Evolutionary conservation across 2,797 vertebrate genomes (phyloP).

Genomic region (Sebastes oblongus): DNA sequence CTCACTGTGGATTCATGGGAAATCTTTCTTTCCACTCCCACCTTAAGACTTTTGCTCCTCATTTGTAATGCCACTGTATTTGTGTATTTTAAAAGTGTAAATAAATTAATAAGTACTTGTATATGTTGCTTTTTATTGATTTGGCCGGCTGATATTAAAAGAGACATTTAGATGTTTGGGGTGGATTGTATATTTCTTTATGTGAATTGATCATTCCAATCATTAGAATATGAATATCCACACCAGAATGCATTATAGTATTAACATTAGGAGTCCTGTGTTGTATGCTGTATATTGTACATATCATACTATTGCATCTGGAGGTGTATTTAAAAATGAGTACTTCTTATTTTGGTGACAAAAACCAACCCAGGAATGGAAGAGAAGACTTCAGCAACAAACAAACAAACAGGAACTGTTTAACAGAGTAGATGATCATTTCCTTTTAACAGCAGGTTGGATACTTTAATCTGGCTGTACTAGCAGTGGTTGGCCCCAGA

Average conservation of each 20-base stretch:
- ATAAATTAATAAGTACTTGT: slow-evolving; percentile 95
- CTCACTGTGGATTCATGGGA: slow-evolving; percentile 72
- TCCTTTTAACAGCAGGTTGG: too few relatives aligned
- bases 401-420: too few relatives aligned
- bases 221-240: background rate
- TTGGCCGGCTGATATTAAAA: background rate
- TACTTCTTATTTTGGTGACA: too few relatives aligned
- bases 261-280: too few relatives aligned
- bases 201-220: background rate
- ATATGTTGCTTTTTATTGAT: slow-evolving; percentile 22
- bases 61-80: slow-evolving; percentile 91
- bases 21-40: slow-evolving; percentile 60
- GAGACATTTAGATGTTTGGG: background rate
- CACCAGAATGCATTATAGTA: background rate
- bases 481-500: too few relatives aligned
- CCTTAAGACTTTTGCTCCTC: slow-evolving; percentile 72
- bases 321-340: too few relatives aligned
- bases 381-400: too few relatives aligned
- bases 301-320: too few relatives aligned
- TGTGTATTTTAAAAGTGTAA: slow-evolving; percentile 96
- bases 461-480: too few relatives aligned
- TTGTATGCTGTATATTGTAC: too few relatives aligned
- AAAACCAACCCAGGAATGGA: too few relatives aligned
- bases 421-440: too few relatives aligned
- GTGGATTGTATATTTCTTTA: background rate